These are phyloP conservation scores for Plecotus auritus DNA, from an alignment of 2,113 vertebrate species.

Conservation along the genomic window DNA sequence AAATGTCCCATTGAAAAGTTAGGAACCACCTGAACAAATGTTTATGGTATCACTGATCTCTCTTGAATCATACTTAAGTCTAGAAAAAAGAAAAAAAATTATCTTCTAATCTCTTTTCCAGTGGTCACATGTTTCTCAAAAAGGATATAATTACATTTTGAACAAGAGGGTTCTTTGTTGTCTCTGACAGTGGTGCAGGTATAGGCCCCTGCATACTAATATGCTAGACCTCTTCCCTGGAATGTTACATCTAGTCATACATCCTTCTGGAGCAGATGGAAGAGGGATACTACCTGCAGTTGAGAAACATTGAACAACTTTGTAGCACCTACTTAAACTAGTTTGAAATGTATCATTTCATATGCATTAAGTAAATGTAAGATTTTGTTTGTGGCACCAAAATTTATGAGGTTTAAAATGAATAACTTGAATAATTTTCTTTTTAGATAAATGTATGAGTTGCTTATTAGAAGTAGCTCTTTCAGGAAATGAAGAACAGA, in stretches of 20 bases:
- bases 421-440: constrained; percentile 1
- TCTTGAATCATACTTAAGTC: neutral
- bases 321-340: constrained; percentile 13
- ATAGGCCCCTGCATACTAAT: neutral
- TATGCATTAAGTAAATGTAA: neutral
- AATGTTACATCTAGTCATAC: neutral
- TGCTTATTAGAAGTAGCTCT: constrained; percentile 93
- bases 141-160: neutral
- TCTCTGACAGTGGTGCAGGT: neutral
- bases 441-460: constrained; percentile 92
- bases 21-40: neutral
- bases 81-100: neutral
- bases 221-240: neutral
- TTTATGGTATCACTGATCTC: neutral
- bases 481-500: constrained; percentile 97
- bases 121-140: neutral
- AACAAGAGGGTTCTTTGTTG: neutral
- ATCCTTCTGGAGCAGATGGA: neutral
- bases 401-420: constrained; percentile 40
- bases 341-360: constrained; percentile 15
- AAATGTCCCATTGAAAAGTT: constrained; percentile 6
- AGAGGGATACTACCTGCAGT: neutral
- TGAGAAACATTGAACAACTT: constrained; percentile 23
- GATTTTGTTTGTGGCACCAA: constrained; percentile 35
- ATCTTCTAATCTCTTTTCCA: neutral